Evolutionary conservation across 2,113 vertebrate genomes (phyloP).

Genomic region (Centrocercus urophasianus): DNA sequence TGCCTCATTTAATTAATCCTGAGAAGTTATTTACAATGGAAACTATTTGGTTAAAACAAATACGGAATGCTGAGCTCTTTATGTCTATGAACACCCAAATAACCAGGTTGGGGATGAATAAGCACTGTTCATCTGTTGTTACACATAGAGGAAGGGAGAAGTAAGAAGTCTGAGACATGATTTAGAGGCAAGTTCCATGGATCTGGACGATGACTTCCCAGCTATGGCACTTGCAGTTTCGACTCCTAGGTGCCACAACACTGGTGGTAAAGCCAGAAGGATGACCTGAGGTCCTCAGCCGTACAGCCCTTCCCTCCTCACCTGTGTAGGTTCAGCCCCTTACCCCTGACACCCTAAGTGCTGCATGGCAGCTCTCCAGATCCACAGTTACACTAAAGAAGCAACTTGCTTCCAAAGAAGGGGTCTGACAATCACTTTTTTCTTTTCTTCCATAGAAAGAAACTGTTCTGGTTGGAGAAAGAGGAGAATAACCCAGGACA

Average conservation of each 20-base stretch:
- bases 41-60: background rate
- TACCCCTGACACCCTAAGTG: fast-evolving
- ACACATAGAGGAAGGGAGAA: background rate
- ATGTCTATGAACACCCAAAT: background rate
- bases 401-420: background rate
- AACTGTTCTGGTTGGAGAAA: background rate
- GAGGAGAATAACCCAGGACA: background rate
- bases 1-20: background rate
- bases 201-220: background rate
- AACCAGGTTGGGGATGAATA: background rate
- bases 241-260: background rate
- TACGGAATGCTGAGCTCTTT: background rate
- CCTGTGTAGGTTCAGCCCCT: background rate
- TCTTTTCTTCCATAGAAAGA: background rate
- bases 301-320: fast-evolving
- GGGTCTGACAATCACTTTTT: background rate
- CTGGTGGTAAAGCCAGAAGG: background rate
- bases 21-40: background rate
- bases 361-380: background rate
- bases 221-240: background rate
- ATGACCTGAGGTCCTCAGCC: background rate
- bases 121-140: background rate
- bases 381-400: background rate
- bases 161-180: background rate
- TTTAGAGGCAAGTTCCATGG: no score